phyloP scores from a whole-genome alignment of 1,140 invertebrate genomes.

The Condylostylus longicornis region DNA sequence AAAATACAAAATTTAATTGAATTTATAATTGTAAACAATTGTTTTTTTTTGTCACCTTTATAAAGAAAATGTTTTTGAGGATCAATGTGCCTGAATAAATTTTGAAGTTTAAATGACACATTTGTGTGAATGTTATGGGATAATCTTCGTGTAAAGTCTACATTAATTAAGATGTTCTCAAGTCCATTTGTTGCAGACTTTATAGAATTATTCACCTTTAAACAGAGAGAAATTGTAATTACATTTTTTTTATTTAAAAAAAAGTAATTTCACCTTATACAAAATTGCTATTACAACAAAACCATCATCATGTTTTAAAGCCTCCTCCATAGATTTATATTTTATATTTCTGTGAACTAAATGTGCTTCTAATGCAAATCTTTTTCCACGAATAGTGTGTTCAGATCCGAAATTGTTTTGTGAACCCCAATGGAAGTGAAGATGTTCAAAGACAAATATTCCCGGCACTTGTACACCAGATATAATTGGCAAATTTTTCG shows the following conservation, averaged over 20 bases:
- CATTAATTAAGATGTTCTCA: not conserved
- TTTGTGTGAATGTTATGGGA: too few relatives aligned
- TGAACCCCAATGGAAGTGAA: conserved; percentile 41
- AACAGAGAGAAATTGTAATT: not conserved
- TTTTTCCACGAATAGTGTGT: conserved; percentile 34
- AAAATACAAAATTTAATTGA: too few relatives aligned
- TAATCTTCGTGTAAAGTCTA: too few relatives aligned
- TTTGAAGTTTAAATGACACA: too few relatives aligned
- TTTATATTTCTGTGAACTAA: conserved; percentile 70
- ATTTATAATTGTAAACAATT: too few relatives aligned
- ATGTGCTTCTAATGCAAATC: conserved; percentile 65
- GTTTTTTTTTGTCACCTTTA: too few relatives aligned
- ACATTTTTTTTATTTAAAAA: conserved; percentile 19
- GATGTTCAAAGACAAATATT: too few relatives aligned
- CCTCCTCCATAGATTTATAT: conserved; percentile 46
- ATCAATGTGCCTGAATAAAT: too few relatives aligned
- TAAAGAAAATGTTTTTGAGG: too few relatives aligned
- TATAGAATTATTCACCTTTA: not conserved
- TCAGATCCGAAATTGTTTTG: conserved; percentile 35
- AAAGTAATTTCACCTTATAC: conserved; percentile 63
- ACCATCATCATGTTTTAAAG: conserved; percentile 51
- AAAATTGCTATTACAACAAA: conserved; percentile 70
- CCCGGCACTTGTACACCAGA: too few relatives aligned
- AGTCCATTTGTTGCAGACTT: not conserved
- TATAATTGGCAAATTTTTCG: too few relatives aligned